phyloP scores from a whole-genome alignment of 2,888 invertebrate genomes.

The Drosophila nigritarsus region DNA sequence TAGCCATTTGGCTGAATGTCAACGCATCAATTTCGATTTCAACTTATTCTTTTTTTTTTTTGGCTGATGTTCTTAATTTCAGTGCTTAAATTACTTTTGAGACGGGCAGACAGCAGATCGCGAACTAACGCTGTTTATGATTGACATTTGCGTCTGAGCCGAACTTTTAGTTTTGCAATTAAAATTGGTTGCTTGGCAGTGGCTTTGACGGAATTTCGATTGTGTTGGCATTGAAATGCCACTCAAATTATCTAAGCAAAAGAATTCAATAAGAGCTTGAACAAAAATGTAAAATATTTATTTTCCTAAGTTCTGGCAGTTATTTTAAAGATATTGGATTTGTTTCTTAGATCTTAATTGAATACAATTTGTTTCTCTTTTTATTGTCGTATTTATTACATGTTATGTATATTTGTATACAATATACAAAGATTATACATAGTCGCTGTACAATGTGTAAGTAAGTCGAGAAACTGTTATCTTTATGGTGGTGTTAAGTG shows the following conservation, averaged over 20 bases:
- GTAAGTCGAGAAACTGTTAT: slow-evolving; percentile 37
- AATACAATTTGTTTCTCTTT: not conserved
- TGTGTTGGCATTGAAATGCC: slow-evolving; percentile 13
- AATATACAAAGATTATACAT: not conserved
- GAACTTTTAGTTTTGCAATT: slow-evolving; percentile 63
- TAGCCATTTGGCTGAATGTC: slow-evolving; percentile 71
- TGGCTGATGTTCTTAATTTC: slow-evolving; percentile 43
- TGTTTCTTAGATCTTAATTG: not conserved
- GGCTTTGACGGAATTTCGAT: slow-evolving; percentile 22
- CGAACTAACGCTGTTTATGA: slow-evolving; percentile 58
- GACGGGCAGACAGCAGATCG: slow-evolving; percentile 47
- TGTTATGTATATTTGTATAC: not conserved
- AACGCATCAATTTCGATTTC: slow-evolving; percentile 64
- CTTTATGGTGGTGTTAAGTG: slow-evolving; percentile 74
- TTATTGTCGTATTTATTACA: not conserved
- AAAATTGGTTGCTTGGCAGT: slow-evolving; percentile 52
- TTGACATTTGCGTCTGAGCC: slow-evolving; percentile 51
- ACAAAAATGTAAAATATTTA: not conserved
- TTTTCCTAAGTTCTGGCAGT: not conserved
- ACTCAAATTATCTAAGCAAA: not conserved
- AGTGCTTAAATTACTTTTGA: slow-evolving; percentile 71
- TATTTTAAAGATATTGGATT: not conserved
- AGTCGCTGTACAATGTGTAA: not conserved
- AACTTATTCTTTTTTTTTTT: slow-evolving; percentile 26
- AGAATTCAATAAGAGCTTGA: not conserved